phyloP scores from a whole-genome alignment of 2,888 invertebrate genomes.

The Scaptodrosophila latifasciaeformis region DNA sequence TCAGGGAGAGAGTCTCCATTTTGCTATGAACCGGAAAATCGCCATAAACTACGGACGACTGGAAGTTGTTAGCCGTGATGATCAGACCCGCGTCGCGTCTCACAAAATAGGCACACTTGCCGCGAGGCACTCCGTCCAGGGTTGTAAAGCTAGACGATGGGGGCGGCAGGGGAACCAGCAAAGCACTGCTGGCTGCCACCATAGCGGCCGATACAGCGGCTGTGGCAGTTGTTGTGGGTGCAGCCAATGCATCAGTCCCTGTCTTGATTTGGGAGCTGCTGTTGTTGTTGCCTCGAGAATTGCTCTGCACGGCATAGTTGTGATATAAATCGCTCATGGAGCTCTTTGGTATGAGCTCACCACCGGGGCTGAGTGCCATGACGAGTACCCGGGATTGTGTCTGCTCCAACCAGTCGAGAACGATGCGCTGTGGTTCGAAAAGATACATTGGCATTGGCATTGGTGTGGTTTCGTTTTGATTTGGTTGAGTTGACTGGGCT shows the following conservation, averaged over 20 bases:
- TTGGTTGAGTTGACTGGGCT: not conserved
- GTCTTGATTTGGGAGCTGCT: slow-evolving; percentile 13
- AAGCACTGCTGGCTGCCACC: slow-evolving; percentile 43
- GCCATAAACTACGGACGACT: slow-evolving; percentile 79
- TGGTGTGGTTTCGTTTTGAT: not conserved
- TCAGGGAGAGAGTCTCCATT: slow-evolving; percentile 81
- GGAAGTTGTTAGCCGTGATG: slow-evolving; percentile 72
- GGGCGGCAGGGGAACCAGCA: slow-evolving; percentile 64
- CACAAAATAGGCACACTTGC: slow-evolving; percentile 78
- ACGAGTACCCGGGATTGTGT: slow-evolving; percentile 72
- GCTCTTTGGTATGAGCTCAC: slow-evolving; percentile 75
- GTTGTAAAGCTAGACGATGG: slow-evolving; percentile 71
- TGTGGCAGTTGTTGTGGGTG: too few species aligned
- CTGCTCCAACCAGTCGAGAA: slow-evolving; percentile 74
- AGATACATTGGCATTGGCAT: not conserved
- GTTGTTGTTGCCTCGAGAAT: slow-evolving; percentile 18
- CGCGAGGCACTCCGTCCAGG: slow-evolving; percentile 71
- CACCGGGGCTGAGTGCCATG: slow-evolving; percentile 74
- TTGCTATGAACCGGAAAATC: slow-evolving; percentile 83
- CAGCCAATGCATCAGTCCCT: slow-evolving; percentile 25
- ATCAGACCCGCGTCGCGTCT: slow-evolving; percentile 45
- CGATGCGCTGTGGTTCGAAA: slow-evolving; percentile 66
- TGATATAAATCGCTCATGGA: slow-evolving; percentile 73
- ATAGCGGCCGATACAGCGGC: slow-evolving; percentile 55
- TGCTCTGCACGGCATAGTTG: slow-evolving; percentile 45